Percentiles rank a stretch among this genome's conserved stretches.
These are phyloP conservation scores for Orestias chungarensis DNA, from an alignment of 2,797 vertebrate genomes.

Conservation along the genomic window DNA sequence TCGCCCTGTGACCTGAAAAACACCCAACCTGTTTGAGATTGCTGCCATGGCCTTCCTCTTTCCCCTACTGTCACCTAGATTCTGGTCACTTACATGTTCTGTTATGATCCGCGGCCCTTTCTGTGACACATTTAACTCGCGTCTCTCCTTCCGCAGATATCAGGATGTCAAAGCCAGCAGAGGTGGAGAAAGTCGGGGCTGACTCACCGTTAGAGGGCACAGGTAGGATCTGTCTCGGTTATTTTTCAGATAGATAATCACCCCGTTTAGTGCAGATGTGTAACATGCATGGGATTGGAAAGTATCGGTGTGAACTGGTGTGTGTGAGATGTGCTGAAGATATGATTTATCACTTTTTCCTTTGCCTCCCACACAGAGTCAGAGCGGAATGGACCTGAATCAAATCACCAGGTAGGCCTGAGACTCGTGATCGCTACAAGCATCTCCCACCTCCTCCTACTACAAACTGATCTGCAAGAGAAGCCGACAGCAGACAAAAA, in stretches of 20 bases:
- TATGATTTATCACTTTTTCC: conserved; percentile 64
- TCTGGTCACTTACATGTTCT: conserved; percentile 29
- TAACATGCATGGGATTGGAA: conserved; percentile 8
- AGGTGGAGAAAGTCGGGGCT: conserved; percentile 86
- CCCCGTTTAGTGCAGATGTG: conserved; percentile 1
- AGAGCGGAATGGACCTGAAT: conserved; percentile 90
- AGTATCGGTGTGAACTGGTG: not conserved
- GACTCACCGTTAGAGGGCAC: conserved; percentile 87
- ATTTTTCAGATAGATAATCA: not conserved
- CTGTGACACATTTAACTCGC: conserved; percentile 18
- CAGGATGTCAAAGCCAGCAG: conserved; percentile 93
- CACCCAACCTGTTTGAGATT: conserved; percentile 23
- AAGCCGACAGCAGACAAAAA: not conserved
- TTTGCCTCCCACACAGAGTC: conserved; percentile 81
- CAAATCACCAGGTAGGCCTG: conserved; percentile 87
- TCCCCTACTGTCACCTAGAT: conserved; percentile 41
- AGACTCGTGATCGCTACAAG: conserved; percentile 9
- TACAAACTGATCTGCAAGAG: conserved; percentile 1
- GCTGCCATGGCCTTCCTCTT: conserved; percentile 25
- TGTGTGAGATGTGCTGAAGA: conserved; percentile 5
- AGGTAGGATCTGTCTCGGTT: conserved; percentile 69
- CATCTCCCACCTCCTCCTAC: conserved; percentile 23
- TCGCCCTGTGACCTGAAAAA: conserved; percentile 56
- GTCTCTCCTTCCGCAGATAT: conserved; percentile 80
- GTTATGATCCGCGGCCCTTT: conserved; percentile 25